Evolutionary conservation across 2,113 vertebrate genomes (phyloP), one percentile per base, ranked within the genome.

Genomic region (Pedetes capensis): DNA sequence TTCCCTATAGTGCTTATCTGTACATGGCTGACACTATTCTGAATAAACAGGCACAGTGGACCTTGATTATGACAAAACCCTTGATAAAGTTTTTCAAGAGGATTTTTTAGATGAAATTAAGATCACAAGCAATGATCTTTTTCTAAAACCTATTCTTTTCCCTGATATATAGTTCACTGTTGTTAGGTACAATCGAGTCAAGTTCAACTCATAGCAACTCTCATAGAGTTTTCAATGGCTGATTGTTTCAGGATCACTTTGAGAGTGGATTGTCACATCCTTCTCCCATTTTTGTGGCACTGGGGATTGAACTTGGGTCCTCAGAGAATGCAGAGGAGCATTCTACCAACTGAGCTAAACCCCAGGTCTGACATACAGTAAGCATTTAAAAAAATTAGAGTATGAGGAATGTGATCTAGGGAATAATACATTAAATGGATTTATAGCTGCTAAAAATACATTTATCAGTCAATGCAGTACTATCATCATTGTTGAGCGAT

Each of bases 41-140:
- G 64, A 66, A 72, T 29, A n/a, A 71, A 20, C 47, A 84, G 42
- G 20, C 5, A 49, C 2, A 53, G 23, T 51, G 47, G 23, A 12
- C 42, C 10, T 53, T 78, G 61, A 71, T 55, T 53, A 55, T 1
- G 68, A 27, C 49, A 87, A 89, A 75, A 68, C 22, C 71, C 55
- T 76, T 78, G 42, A 51, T 44, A 18, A 78, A 83, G 44, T 64
- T 34, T 85, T 64, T 66, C 13, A 63, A 39, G 61, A 81, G 63
- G 90, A 75, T 81, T 84, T 29, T 95, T 44, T 69, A 84, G 7
- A 68, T 61, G n/a, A 87, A 95, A 63, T 75, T 64, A 80, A 49
- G 34, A 72, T 29, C 49, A 79, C 23, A 80, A 3, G 42, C 5
- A 8, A 18, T 59, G 4, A 72, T 72, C 27, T 57, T 81, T 76